Conservation (phyloP, 2,888 invertebrate genomes). For the Griposia aprilina region DNA sequence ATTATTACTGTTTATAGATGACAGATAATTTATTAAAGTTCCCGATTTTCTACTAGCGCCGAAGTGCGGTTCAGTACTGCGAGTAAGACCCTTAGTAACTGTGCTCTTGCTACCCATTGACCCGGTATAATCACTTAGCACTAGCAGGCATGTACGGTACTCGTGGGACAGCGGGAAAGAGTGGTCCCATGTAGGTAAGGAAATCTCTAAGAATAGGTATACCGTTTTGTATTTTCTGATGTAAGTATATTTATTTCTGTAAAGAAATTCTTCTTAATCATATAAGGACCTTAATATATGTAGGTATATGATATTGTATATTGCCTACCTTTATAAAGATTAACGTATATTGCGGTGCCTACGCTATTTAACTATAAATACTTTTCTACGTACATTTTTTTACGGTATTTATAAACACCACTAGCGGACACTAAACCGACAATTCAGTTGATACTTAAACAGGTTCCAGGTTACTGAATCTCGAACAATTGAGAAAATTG, state of each 20-base stretch:
- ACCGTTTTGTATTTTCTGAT: neutral
- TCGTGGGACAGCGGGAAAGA: constrained; percentile 31
- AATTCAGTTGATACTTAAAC: neutral
- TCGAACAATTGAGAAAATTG: constrained; percentile 12
- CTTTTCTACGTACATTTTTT: neutral
- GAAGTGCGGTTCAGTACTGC: neutral
- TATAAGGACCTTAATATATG: no score
- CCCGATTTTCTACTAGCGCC: neutral
- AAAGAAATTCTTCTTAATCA: neutral
- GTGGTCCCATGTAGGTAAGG: constrained; percentile 9
- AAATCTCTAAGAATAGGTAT: constrained; percentile 21
- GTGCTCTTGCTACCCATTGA: constrained; percentile 46
- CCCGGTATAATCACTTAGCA: constrained; percentile 60
- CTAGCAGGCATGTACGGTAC: constrained; percentile 38
- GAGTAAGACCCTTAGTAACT: constrained; percentile 26
- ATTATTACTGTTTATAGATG: neutral
- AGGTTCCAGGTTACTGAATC: neutral
- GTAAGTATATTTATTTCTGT: neutral
- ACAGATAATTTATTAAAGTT: constrained; percentile 15
- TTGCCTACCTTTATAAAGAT: no score
- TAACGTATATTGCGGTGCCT: neutral
- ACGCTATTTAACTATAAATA: neutral
- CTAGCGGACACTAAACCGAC: no score
- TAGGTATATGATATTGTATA: no score
- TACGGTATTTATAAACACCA: constrained; percentile 1